These are phyloP conservation scores for Rhinella marina DNA, from an alignment of 2,797 vertebrate genomes.

Conservation along the genomic window DNA sequence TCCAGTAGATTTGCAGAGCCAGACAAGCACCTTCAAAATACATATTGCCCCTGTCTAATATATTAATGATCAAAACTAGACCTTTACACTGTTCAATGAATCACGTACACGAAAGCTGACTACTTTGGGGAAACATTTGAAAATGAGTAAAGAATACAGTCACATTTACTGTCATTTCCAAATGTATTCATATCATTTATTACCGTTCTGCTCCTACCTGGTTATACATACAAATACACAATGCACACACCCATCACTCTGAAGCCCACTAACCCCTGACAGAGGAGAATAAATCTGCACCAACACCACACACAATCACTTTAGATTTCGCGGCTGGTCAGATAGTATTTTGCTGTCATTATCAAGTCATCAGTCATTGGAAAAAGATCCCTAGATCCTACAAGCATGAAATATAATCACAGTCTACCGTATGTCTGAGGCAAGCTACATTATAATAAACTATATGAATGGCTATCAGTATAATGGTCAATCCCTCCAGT, in stretches of 20 bases:
- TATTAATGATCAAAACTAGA: constrained; percentile 49
- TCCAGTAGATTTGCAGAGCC: background rate
- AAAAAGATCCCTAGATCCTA: constrained; percentile 15
- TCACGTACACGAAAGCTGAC: constrained; percentile 33
- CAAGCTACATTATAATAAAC: background rate
- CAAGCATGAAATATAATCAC: constrained; percentile 5
- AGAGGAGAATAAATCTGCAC: constrained; percentile 40
- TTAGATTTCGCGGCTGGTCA: constrained; percentile 3
- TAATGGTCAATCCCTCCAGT: background rate
- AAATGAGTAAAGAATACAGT: constrained; percentile 48
- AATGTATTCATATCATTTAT: constrained; percentile 54
- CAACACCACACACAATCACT: background rate
- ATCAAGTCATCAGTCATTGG: constrained; percentile 42
- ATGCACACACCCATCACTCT: constrained; percentile 44
- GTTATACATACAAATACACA: constrained; percentile 43
- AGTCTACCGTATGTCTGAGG: background rate
- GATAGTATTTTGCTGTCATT: constrained; percentile 40
- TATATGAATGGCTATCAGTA: background rate
- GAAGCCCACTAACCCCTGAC: constrained; percentile 36
- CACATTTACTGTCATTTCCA: constrained; percentile 50
- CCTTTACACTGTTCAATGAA: constrained; percentile 33
- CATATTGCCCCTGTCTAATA: constrained; percentile 46
- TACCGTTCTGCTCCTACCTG: constrained; percentile 45
- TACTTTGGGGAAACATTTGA: constrained; percentile 39
- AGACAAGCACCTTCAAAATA: constrained; percentile 30